Conservation (phyloP, 2,888 invertebrate species). For the Polia nebulosa region DNA sequence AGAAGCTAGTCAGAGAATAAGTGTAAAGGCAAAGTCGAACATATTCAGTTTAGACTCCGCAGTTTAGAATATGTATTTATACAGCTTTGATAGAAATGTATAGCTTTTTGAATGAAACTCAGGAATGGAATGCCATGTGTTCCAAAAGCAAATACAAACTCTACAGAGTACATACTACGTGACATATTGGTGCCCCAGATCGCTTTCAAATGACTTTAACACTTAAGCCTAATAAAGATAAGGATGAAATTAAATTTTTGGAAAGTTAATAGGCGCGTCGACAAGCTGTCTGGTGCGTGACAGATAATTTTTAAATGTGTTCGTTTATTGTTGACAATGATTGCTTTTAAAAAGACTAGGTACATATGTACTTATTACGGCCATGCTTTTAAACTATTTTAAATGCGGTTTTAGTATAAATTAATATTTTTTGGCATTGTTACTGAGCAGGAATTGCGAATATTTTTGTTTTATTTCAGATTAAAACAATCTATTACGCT, state of each 20-base stretch:
- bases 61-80: too few relatives aligned
- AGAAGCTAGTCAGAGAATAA: too few relatives aligned
- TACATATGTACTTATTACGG: neutral
- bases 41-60: too few relatives aligned
- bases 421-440: neutral
- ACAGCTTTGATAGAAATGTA: too few relatives aligned
- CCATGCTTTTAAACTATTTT: neutral
- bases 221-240: constrained; percentile 56
- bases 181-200: constrained; percentile 51
- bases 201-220: constrained; percentile 53
- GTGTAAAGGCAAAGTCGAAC: too few relatives aligned
- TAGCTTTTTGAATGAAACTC: neutral
- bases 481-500: neutral
- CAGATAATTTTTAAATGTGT: constrained; percentile 43
- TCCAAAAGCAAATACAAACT: constrained; percentile 46
- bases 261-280: constrained; percentile 67
- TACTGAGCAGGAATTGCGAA: neutral
- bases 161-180: constrained; percentile 50
- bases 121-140: constrained; percentile 56
- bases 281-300: constrained; percentile 77
- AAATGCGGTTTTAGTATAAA: neutral
- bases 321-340: constrained; percentile 16
- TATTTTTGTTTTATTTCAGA: neutral
- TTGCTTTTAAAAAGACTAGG: neutral
- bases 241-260: constrained; percentile 48